Percentiles rank a stretch among this genome's conserved stretches.
These are phyloP conservation scores for Phymorhynchus buccinoides DNA, from an alignment of 1,140 invertebrate species.

Conservation along the genomic window DNA sequence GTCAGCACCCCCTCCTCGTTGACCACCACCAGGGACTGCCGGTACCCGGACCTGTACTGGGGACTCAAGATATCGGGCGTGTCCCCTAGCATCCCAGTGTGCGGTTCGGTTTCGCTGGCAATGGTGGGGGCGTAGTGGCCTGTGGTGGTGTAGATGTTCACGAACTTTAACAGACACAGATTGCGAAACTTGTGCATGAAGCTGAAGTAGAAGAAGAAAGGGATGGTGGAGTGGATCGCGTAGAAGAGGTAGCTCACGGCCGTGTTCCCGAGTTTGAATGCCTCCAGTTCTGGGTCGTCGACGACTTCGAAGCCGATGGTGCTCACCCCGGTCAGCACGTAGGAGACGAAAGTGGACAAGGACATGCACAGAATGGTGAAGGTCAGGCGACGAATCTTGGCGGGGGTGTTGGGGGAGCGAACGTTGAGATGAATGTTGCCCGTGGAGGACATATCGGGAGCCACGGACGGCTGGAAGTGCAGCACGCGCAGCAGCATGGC, in stretches of 20 bases:
- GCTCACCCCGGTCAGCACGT: neutral
- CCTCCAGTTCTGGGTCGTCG: neutral
- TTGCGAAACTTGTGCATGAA: neutral
- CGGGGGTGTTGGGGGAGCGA: neutral
- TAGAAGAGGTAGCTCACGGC: neutral
- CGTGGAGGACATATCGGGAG: neutral
- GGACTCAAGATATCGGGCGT: neutral
- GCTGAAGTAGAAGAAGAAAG: neutral
- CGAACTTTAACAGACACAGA: neutral
- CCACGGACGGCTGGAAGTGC: neutral
- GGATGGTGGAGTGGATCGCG: neutral
- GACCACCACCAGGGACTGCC: neutral
- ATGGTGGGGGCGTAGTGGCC: neutral
- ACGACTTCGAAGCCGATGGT: neutral
- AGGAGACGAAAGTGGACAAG: neutral
- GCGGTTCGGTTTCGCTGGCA: neutral
- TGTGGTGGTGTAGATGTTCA: neutral
- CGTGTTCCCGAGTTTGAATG: too few species aligned
- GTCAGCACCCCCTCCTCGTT: neutral
- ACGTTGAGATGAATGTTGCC: neutral
- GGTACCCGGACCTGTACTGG: neutral
- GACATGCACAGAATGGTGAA: neutral
- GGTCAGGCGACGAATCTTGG: neutral
- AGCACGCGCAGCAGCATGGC: neutral
- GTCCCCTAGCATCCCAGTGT: neutral